Conservation (phyloP, 2,113 vertebrate genomes). For the Peromyscus leucopus region DNA sequence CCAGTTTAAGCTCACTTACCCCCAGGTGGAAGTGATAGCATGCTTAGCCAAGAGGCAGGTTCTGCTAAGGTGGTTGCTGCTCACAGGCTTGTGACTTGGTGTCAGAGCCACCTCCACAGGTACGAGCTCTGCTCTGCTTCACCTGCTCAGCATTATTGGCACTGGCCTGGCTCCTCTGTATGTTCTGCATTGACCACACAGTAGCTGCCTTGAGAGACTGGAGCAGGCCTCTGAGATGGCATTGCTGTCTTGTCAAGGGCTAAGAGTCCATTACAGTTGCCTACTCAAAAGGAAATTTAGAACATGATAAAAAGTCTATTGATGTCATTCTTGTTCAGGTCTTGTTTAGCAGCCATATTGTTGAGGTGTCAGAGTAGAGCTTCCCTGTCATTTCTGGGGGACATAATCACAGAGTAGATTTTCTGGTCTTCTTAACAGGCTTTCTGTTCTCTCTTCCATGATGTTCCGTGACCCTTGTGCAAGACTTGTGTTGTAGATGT, state of each 20-base stretch:
- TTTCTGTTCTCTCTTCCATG: not conserved
- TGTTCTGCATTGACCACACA: not conserved
- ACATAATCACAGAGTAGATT: not conserved
- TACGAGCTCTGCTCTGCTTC: not conserved
- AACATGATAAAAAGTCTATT: not conserved
- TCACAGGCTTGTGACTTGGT: not conserved
- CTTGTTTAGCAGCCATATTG: not conserved
- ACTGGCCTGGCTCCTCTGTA: not conserved
- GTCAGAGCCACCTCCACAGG: not conserved
- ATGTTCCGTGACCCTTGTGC: not conserved
- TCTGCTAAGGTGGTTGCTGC: slow-evolving; percentile 11
- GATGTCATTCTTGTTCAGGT: not conserved
- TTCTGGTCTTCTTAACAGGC: not conserved
- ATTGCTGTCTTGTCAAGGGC: not conserved
- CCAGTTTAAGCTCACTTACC: not conserved
- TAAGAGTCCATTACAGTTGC: not conserved
- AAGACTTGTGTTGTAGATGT: not conserved
- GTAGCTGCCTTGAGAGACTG: not conserved
- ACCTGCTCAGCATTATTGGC: not conserved
- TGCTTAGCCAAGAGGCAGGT: not conserved
- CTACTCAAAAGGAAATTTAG: no score
- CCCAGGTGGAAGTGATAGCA: slow-evolving; percentile 1
- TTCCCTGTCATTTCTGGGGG: no score
- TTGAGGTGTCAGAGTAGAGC: not conserved
- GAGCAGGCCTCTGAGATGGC: not conserved